Evolutionary conservation across 1,140 invertebrate genomes (phyloP).

Genomic region (Leptinotarsa undecemlineata): DNA sequence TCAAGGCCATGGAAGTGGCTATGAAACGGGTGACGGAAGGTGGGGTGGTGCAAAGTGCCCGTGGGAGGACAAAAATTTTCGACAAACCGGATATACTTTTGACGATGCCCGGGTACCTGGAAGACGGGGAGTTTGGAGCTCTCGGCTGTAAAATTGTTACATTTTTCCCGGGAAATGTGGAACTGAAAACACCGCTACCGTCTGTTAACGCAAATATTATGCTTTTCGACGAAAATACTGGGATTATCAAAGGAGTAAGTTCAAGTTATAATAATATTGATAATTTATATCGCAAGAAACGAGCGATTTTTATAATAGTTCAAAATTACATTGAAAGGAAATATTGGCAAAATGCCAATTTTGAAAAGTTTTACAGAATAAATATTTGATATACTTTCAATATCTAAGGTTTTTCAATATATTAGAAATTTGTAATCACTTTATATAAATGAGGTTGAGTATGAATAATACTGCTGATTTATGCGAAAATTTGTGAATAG

Average conservation of each 20-base stretch:
- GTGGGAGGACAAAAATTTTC: conserved; percentile 40
- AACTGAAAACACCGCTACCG: conserved; percentile 50
- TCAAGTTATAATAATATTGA: neutral
- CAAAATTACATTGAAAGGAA: no score
- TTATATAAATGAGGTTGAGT: no score
- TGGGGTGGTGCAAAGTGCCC: conserved; percentile 37
- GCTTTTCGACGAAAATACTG: conserved; percentile 55
- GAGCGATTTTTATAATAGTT: no score
- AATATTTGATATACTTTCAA: no score
- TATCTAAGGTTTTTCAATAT: no score
- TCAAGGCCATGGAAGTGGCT: conserved; percentile 37
- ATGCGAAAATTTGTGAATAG: no score
- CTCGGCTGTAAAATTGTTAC: conserved; percentile 60
- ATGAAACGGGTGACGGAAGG: conserved; percentile 32
- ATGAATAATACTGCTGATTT: no score
- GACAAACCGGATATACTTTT: conserved; percentile 41
- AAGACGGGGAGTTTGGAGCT: conserved; percentile 48
- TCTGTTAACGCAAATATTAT: conserved; percentile 57
- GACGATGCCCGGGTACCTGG: conserved; percentile 58
- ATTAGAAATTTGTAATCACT: no score
- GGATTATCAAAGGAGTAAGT: conserved; percentile 54
- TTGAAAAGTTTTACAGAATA: no score
- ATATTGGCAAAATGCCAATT: no score
- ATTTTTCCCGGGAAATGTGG: conserved; percentile 52
- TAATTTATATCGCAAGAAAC: no score